These are phyloP conservation scores for Tiliacea aurago DNA, from an alignment of 2,888 invertebrate genomes.

Conservation along the genomic window DNA sequence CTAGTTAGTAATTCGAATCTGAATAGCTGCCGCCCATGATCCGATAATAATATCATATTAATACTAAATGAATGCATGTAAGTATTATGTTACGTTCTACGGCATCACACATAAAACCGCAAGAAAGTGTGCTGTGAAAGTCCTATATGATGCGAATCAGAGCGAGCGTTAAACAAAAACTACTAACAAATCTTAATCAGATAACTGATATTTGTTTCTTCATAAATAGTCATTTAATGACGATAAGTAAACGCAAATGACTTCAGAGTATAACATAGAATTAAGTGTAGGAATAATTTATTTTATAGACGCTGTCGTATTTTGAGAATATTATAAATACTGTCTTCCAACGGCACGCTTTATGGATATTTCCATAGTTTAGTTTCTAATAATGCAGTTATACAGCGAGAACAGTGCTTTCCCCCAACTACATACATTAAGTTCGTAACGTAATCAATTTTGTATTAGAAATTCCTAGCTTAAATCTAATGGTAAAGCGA, in stretches of 20 bases:
- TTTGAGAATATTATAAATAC: conserved; percentile 56
- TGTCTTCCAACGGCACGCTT: conserved; percentile 11
- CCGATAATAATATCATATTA: conserved; percentile 8
- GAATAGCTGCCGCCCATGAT: conserved; percentile 6
- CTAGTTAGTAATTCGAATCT: neutral
- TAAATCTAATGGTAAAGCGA: conserved; percentile 6
- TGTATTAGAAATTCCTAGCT: conserved; percentile 3
- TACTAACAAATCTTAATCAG: conserved; percentile 25
- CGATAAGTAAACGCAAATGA: conserved; percentile 48
- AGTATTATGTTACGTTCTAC: conserved; percentile 40
- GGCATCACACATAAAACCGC: conserved; percentile 38
- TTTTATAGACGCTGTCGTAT: conserved; percentile 53
- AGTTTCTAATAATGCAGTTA: conserved; percentile 7
- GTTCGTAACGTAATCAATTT: conserved; percentile 12
- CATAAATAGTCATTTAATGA: conserved; percentile 22
- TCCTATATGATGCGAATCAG: conserved; percentile 51
- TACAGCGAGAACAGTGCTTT: conserved; percentile 9
- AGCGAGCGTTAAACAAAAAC: conserved; percentile 49
- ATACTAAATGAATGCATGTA: conserved; percentile 28
- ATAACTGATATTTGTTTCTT: conserved; percentile 27
- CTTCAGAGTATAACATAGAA: conserved; percentile 60
- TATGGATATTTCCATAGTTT: conserved; percentile 4
- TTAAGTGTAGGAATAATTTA: conserved; percentile 63
- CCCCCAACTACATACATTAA: neutral
- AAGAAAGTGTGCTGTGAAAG: conserved; percentile 57